phyloP scores from a whole-genome alignment of 1,140 invertebrate genomes.

The Lepidotrigona ventralis region DNA sequence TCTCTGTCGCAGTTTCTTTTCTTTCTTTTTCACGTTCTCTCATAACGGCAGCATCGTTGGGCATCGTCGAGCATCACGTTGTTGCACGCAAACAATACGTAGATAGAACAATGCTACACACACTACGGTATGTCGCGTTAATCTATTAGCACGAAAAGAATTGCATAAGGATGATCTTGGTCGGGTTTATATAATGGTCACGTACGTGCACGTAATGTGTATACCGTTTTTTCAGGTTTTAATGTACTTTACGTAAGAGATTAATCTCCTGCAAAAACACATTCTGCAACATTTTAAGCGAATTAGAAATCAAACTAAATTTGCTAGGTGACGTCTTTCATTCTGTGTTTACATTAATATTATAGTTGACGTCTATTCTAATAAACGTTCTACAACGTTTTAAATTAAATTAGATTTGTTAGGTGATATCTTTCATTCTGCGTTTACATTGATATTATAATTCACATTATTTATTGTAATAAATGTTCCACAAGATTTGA shows the following conservation, averaged over 20 bases:
- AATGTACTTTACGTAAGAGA: neutral
- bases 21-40: neutral
- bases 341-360: too few relatives aligned
- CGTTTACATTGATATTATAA: too few relatives aligned
- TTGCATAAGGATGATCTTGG: slow-evolving; percentile 1
- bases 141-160: slow-evolving; percentile 1
- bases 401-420: too few relatives aligned
- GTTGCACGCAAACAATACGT: slow-evolving; percentile 12
- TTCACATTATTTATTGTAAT: too few relatives aligned
- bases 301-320: too few relatives aligned
- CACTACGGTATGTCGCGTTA: neutral
- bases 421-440: too few relatives aligned
- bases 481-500: too few relatives aligned
- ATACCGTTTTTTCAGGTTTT: neutral
- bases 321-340: too few relatives aligned
- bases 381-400: too few relatives aligned
- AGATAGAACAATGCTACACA: neutral
- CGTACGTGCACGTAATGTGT: neutral
- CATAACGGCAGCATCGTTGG: too few relatives aligned
- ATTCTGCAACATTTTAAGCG: too few relatives aligned
- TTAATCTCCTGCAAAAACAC: neutral
- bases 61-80: neutral
- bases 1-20: neutral
- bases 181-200: slow-evolving; percentile 9
- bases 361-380: too few relatives aligned